Conservation (phyloP, 53 echinoderm and acorn worm genomes). For the Paracentrotus lividus region DNA sequence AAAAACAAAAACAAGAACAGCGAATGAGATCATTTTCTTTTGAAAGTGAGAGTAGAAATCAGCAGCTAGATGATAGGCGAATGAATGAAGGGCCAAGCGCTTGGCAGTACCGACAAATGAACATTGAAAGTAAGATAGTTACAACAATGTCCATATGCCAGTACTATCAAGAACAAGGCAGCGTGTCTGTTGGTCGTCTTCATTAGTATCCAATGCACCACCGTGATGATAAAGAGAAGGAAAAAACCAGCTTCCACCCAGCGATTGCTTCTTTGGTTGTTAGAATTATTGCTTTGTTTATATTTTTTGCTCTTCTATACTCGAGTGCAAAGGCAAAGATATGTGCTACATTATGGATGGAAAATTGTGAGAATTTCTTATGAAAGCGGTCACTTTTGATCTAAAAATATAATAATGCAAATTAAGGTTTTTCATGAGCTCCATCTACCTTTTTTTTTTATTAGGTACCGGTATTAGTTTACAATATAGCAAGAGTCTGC, state of each 20-base stretch:
- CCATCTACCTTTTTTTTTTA: not conserved
- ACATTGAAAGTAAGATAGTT: conserved; percentile 81
- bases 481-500: not conserved
- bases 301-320: not conserved
- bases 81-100: conserved; percentile 53
- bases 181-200: not conserved
- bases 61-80: conserved; percentile 2
- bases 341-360: no score
- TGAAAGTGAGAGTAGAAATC: conserved; percentile 11
- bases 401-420: not conserved
- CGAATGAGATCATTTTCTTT: not conserved
- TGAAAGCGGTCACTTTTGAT: no score
- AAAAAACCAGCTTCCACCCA: not conserved
- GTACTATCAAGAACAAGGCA: conserved; percentile 86
- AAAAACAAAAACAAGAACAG: no score
- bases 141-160: conserved; percentile 99
- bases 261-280: not conserved
- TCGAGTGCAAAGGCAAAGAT: no score
- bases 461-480: not conserved
- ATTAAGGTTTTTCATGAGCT: not conserved
- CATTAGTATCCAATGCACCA: not conserved
- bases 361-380: no score
- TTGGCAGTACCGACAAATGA: conserved; percentile 95
- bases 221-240: not conserved
- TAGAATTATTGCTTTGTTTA: not conserved